These are phyloP conservation scores for Drosophila baimaii DNA, from an alignment of 1,140 invertebrate genomes.

Conservation along the genomic window DNA sequence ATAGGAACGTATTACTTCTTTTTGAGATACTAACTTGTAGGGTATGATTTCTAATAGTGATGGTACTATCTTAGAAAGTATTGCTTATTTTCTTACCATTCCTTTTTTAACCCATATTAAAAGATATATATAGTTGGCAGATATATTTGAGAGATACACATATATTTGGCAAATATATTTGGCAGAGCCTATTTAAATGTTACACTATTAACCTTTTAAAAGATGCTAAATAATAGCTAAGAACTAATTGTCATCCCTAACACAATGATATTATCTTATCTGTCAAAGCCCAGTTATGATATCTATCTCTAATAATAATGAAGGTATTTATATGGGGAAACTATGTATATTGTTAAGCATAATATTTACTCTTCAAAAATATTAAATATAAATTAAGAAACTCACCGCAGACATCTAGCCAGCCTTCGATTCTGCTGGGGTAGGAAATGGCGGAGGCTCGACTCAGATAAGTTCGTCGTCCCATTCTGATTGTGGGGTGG, in stretches of 20 bases:
- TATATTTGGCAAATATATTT: background rate
- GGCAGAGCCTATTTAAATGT: background rate
- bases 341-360: too few relatives aligned
- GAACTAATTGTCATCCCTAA: background rate
- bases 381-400: too few relatives aligned
- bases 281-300: background rate
- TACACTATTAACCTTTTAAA: background rate
- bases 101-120: too few relatives aligned
- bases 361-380: too few relatives aligned
- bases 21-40: too few relatives aligned
- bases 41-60: background rate
- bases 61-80: background rate
- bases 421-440: constrained; percentile 89
- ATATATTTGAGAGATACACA: background rate
- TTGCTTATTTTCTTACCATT: too few relatives aligned
- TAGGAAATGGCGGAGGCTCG: constrained; percentile 85
- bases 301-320: background rate
- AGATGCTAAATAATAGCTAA: background rate
- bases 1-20: too few relatives aligned
- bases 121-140: background rate
- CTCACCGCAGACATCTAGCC: constrained; percentile 89
- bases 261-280: background rate
- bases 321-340: too few relatives aligned
- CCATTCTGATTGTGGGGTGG: constrained; percentile 54
- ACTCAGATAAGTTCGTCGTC: constrained; percentile 80